Evolutionary conservation across 2,797 vertebrate species (phyloP).

Genomic region (Okamejei kenojei): DNA sequence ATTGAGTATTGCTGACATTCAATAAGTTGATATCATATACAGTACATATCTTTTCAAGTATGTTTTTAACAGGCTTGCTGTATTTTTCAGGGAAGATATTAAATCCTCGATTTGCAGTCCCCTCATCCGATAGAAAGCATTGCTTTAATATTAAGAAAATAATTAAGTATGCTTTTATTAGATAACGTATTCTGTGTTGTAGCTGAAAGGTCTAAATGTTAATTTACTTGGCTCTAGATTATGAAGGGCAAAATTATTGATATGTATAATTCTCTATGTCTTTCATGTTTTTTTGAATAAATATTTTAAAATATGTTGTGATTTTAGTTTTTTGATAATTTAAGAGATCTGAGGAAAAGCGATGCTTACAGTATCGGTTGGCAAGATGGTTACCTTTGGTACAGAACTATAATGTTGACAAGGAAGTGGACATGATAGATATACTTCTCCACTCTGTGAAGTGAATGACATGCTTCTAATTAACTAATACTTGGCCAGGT

Average conservation of each 20-base stretch:
- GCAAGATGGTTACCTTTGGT: not conserved
- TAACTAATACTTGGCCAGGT: not conserved
- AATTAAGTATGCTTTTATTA: not conserved
- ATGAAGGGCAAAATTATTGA: not conserved
- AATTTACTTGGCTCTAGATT: not conserved
- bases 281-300: not conserved
- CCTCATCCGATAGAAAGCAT: not conserved
- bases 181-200: not conserved
- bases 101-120: not conserved
- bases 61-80: slow-evolving; percentile 11
- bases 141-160: not conserved
- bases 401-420: not conserved
- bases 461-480: not conserved
- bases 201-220: not conserved
- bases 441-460: not conserved
- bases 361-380: not conserved
- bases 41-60: not conserved
- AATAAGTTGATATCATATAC: not conserved
- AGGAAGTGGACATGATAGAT: not conserved
- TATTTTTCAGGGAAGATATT: not conserved
- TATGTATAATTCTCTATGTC: slow-evolving; percentile 2
- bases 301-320: not conserved
- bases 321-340: not conserved
- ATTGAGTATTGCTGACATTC: not conserved
- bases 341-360: not conserved